phyloP scores from a whole-genome alignment of 2,797 vertebrate species.

The Balearica regulorum region DNA sequence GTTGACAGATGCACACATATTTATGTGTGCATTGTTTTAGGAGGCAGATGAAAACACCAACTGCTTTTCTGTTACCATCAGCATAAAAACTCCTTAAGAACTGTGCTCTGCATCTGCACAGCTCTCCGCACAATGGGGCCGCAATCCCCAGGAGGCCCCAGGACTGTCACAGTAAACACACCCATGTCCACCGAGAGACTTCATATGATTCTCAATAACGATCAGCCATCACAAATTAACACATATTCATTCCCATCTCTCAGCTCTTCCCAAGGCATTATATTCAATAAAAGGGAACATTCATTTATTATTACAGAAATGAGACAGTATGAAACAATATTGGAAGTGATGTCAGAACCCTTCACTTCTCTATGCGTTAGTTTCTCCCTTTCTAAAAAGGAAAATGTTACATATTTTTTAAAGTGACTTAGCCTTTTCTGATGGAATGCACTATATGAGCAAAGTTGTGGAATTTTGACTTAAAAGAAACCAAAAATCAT shows the following conservation, averaged over 20 bases:
- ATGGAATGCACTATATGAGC: background rate
- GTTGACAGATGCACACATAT: background rate
- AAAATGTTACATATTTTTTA: background rate
- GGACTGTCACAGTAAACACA: background rate
- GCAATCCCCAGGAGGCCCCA: background rate
- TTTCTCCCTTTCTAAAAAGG: background rate
- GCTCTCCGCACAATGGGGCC: background rate
- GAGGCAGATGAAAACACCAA: constrained; percentile 13
- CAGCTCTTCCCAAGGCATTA: background rate
- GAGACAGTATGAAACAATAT: background rate
- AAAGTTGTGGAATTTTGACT: background rate
- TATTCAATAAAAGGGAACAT: background rate
- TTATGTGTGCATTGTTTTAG: background rate
- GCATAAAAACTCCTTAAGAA: background rate
- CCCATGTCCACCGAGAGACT: background rate
- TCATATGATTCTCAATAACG: accelerated
- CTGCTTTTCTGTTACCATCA: background rate
- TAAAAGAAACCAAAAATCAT: background rate
- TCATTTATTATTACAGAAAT: background rate
- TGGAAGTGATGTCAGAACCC: background rate
- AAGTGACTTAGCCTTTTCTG: background rate
- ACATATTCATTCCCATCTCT: background rate
- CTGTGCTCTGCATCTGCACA: background rate
- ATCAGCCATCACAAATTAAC: background rate
- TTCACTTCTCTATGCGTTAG: background rate